phyloP scores from a whole-genome alignment of 2,888 invertebrate species.

The Phania funesta region DNA sequence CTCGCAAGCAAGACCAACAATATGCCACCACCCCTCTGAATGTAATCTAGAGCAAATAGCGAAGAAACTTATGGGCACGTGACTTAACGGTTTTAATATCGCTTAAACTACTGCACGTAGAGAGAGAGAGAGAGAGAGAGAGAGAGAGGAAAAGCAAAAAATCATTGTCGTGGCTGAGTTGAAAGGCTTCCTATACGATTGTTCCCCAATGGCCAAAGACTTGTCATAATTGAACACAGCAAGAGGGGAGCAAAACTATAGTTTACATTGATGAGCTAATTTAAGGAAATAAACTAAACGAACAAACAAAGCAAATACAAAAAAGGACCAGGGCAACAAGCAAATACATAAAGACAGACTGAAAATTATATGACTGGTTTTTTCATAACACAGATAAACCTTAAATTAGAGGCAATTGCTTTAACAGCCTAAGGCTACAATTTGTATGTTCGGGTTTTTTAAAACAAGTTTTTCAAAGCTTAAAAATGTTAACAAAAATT shows the following conservation, averaged over 20 bases:
- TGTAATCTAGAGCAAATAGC: slow-evolving; percentile 54
- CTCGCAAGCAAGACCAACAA: slow-evolving; percentile 9
- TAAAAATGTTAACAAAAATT: neutral
- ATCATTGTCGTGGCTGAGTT: slow-evolving; percentile 68
- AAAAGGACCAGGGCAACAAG: neutral
- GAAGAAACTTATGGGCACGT: slow-evolving; percentile 72
- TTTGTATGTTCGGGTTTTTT: neutral
- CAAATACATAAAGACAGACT: neutral
- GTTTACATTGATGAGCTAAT: slow-evolving; percentile 69
- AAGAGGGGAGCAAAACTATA: slow-evolving; percentile 27
- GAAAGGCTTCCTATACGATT: slow-evolving; percentile 73
- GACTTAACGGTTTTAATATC: slow-evolving; percentile 78
- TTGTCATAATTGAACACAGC: slow-evolving; percentile 19
- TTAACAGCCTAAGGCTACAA: neutral
- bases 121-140: slow-evolving; percentile 65
- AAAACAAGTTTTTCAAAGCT: neutral
- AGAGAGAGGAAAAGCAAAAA: slow-evolving; percentile 59
- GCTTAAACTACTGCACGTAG: slow-evolving; percentile 71
- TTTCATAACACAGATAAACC: neutral
- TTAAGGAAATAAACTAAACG: slow-evolving; percentile 42
- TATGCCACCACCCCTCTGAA: slow-evolving; percentile 4
- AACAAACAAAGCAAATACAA: neutral
- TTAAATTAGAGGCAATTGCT: neutral
- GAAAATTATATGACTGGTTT: neutral
- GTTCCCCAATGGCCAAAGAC: slow-evolving; percentile 69